Evolutionary conservation across 2,113 vertebrate species (phyloP).

Genomic region (Natator depressus): DNA sequence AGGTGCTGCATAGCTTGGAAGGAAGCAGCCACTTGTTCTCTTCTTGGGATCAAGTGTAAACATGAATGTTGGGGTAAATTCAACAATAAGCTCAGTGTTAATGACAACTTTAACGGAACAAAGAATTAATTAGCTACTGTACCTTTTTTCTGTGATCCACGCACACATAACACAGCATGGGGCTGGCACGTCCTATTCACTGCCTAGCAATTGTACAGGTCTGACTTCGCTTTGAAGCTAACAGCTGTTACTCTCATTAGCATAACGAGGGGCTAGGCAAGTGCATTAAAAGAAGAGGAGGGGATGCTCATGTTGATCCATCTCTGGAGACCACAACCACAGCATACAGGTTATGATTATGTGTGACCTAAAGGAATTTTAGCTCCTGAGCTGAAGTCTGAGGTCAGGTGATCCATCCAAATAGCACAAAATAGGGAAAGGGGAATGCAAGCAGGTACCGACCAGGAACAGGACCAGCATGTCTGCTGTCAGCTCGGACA

Average conservation of each 20-base stretch:
- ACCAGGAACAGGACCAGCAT: not conserved
- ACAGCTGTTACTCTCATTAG: fast-evolving
- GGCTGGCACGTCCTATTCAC: not conserved
- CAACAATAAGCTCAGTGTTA: not conserved
- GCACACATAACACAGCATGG: not conserved
- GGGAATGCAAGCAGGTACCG: not conserved
- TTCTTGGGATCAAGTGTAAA: not conserved
- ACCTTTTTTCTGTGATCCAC: not conserved
- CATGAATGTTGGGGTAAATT: not conserved
- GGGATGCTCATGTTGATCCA: not conserved
- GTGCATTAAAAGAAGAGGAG: not conserved
- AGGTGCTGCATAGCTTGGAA: not conserved
- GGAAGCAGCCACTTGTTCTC: not conserved
- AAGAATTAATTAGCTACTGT: conserved; percentile 2
- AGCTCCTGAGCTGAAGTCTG: not conserved
- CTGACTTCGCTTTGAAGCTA: not conserved
- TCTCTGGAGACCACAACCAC: not conserved
- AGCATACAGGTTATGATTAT: not conserved
- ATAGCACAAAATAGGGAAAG: not conserved
- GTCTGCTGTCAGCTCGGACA: not conserved
- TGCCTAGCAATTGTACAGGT: not conserved
- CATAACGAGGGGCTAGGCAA: not conserved
- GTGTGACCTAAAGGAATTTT: not conserved
- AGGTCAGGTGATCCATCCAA: not conserved
- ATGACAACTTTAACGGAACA: not conserved